Evolutionary conservation across 2,888 invertebrate species (phyloP).

Genomic region (Drosophila trichaetosa): DNA sequence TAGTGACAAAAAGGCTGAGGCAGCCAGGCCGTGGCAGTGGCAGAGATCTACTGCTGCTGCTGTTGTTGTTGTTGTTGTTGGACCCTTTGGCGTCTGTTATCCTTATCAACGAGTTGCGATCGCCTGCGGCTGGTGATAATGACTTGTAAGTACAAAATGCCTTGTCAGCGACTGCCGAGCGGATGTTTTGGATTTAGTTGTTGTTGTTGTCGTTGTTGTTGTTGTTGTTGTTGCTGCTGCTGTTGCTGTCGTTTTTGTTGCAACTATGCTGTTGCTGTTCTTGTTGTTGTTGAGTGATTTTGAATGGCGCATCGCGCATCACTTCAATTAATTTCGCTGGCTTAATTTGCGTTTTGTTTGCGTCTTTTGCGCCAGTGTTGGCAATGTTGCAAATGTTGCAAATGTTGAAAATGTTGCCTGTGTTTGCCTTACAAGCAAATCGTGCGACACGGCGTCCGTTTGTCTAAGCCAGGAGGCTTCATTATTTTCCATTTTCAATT

Average conservation of each 20-base stretch:
- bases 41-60: conserved; percentile 7
- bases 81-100: conserved; percentile 35
- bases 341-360: conserved; percentile 74
- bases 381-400: conserved; percentile 6
- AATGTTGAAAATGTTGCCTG: conserved; percentile 35
- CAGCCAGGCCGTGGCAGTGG: not conserved
- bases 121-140: conserved; percentile 81
- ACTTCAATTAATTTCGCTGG: conserved; percentile 77
- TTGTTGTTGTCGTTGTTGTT: conserved; percentile 38
- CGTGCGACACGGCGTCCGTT: conserved; percentile 83
- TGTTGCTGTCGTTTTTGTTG: conserved; percentile 11
- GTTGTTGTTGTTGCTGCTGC: conserved; percentile 3
- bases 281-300: conserved; percentile 47
- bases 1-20: not conserved
- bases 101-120: conserved; percentile 70
- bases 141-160: conserved; percentile 84
- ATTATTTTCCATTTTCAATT: conserved; percentile 64
- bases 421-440: conserved; percentile 80
- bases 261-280: conserved; percentile 33
- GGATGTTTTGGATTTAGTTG: conserved; percentile 56
- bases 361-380: conserved; percentile 4
- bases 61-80: not conserved
- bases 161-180: conserved; percentile 69
- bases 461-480: conserved; percentile 79
- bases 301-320: conserved; percentile 65